phyloP scores from a whole-genome alignment of 2,888 invertebrate species.

The Eristalis tenax region DNA sequence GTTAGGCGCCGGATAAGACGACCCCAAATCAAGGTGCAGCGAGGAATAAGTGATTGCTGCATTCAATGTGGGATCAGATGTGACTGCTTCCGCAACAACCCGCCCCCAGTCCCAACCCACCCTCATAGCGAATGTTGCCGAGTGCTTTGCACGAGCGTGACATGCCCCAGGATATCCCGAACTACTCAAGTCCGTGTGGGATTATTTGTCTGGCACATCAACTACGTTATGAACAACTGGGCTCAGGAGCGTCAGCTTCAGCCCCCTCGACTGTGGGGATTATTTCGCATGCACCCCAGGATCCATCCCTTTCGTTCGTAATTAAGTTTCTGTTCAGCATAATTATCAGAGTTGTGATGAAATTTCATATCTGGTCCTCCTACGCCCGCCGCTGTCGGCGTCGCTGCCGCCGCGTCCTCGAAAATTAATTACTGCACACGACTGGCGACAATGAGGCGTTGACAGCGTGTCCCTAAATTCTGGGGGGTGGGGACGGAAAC shows the following conservation, averaged over 20 bases:
- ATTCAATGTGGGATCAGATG: slow-evolving; percentile 48
- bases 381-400: neutral
- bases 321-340: slow-evolving; percentile 32
- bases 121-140: neutral
- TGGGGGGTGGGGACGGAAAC: neutral
- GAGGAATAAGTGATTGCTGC: slow-evolving; percentile 45
- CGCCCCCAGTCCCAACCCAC: neutral
- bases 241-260: neutral
- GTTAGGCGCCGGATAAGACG: slow-evolving; percentile 38
- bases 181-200: neutral
- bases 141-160: neutral
- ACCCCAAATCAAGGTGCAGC: slow-evolving; percentile 48
- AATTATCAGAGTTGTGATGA: slow-evolving; percentile 29
- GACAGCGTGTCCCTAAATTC: slow-evolving; percentile 19
- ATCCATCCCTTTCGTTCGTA: slow-evolving; percentile 11
- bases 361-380: slow-evolving; percentile 25
- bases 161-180: neutral
- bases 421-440: slow-evolving; percentile 41
- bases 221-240: neutral
- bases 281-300: neutral
- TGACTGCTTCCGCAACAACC: neutral
- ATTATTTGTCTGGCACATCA: slow-evolving; percentile 15
- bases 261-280: neutral
- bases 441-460: slow-evolving; percentile 21
- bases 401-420: neutral